Conservation (phyloP, 2,888 invertebrate genomes). For the Lamellibrachia satsuma region DNA sequence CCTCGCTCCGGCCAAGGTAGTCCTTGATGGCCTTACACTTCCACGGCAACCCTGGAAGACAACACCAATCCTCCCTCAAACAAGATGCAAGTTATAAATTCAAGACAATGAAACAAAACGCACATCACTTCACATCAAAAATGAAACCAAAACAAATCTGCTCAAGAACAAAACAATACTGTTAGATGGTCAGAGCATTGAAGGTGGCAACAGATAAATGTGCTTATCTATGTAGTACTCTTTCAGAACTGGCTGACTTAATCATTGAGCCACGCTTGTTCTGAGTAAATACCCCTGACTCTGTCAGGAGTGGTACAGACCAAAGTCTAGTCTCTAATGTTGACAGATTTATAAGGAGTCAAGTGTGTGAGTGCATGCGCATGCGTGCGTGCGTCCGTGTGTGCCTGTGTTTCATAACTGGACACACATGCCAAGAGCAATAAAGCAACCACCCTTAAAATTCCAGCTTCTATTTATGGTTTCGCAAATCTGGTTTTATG, state of each 20-base stretch:
- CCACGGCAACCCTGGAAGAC: not conserved
- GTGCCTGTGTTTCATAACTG: not conserved
- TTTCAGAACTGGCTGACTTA: not conserved
- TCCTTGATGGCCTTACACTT: conserved; percentile 22
- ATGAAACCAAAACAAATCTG: not conserved
- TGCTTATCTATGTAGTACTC: not conserved
- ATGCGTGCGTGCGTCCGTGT: not conserved
- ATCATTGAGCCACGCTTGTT: not conserved
- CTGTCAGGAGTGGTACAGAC: not conserved
- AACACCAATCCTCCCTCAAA: not conserved
- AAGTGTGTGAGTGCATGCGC: not conserved
- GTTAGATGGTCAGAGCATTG: not conserved
- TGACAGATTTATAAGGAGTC: not conserved
- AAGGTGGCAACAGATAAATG: not conserved
- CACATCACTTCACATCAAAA: not conserved
- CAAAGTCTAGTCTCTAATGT: not conserved
- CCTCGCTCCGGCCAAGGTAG: conserved; percentile 28
- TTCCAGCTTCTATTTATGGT: no score
- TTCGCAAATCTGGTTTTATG: no score
- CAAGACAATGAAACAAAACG: not conserved
- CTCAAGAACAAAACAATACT: not conserved
- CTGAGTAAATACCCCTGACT: not conserved
- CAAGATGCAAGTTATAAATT: no score
- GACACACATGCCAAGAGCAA: no score
- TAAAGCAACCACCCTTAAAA: no score